A percentile compares a stretch with the other conserved stretches of the same genome.
Evolutionary conservation across 2,888 invertebrate species (phyloP).

Genomic region (Yponomeuta evonymella): DNA sequence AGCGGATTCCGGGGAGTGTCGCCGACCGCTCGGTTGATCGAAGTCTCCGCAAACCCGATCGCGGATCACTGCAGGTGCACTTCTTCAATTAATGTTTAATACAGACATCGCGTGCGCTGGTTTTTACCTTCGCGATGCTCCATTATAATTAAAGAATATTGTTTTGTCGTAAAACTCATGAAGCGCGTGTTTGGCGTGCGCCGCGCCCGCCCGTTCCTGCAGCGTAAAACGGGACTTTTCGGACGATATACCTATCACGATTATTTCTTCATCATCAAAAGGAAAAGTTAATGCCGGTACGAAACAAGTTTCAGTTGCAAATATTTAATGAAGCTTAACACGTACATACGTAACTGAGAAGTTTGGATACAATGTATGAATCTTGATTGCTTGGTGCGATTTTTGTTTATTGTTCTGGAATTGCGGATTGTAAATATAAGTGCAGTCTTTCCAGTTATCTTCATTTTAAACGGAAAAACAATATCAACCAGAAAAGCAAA

Average conservation of each 20-base stretch:
- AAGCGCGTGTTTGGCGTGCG: conserved; percentile 37
- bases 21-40: conserved; percentile 43
- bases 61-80: conserved; percentile 59
- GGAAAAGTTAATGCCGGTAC: conserved; percentile 29
- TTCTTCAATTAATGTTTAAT: conserved; percentile 71
- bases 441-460: too few species aligned
- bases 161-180: conserved; percentile 63
- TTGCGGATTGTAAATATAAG: too few species aligned
- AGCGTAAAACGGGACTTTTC: conserved; percentile 49
- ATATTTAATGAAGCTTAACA: not conserved
- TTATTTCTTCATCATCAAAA: conserved; percentile 47
- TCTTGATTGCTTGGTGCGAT: not conserved
- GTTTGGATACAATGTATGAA: not conserved
- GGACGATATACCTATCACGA: conserved; percentile 34
- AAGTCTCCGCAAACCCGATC: conserved; percentile 42
- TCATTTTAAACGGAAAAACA: too few species aligned
- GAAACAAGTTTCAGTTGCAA: conserved; percentile 27
- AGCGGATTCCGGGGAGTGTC: not conserved
- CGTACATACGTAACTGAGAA: not conserved
- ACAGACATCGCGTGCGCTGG: conserved; percentile 71
- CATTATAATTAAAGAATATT: conserved; percentile 73
- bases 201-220: conserved; percentile 8
- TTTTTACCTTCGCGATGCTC: conserved; percentile 63
- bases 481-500: too few species aligned
- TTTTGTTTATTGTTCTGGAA: not conserved